Evolutionary conservation across 1,140 invertebrate species (phyloP), one percentile per base, ranked within the genome.

Genomic region (Tetramorium simillimum): DNA sequence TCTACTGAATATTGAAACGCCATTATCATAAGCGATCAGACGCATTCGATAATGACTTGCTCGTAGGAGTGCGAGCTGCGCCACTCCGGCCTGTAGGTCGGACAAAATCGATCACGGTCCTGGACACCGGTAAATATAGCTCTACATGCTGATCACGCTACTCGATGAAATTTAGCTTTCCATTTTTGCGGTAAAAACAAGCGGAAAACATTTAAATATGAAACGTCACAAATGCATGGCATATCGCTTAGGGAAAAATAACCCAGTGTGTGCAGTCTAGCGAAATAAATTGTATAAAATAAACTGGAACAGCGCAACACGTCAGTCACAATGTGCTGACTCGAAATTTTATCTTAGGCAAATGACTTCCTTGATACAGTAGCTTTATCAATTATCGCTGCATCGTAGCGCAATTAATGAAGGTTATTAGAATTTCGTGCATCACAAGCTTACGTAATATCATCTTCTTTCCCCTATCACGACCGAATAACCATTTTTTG

Each of bases 1-100:
- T 58, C 81, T 40, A 49, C 40, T 88, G 81, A 90, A 90, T 90
- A 81, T 90, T 90, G 80, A 90, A 82, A 82, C 49, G 62, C 40
- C 85, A 84, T 63, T 67, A 84, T 69, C 60, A 84, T 75, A 84
- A 84, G 43, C 53, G 69, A 84, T 84, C 69, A 84, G 80, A 75
- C 69, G 70, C 69, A 84, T 58, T 73, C 69, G 53, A 60, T 75
- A 75, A 75, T 81, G 67, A 81, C 63, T 81, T 18, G 63, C 28
- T 73, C 14, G 80, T 82, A 60, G 18, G 21, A 46, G 46, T 37
- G 43, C 9, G 69, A 46, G 53, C n/a, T 82, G 14, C 67, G 14
- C 10, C 46, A 21, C 37, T 73, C 21, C 40, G 53, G 16, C 40
- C 69, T 24, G 18, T 46, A 60, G 67, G 53, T 58, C 14, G 53